A percentile compares a stretch with the other conserved stretches of the same genome.
phyloP scores from a whole-genome alignment of 2,888 invertebrate species.

The Tolmerus cingulatus region DNA sequence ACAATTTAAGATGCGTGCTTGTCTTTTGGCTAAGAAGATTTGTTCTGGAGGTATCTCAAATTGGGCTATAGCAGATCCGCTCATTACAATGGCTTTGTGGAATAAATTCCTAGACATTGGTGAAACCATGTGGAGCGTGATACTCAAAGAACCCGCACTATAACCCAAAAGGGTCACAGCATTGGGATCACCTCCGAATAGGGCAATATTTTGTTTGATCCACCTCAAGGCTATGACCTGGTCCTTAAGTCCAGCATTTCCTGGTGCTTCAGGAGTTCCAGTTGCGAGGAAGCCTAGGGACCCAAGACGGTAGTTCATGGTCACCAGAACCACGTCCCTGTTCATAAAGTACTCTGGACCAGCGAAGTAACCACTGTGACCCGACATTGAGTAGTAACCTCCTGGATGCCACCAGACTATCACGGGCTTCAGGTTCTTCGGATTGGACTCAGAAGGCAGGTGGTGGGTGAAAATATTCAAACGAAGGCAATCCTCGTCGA shows the following conservation, averaged over 20 bases:
- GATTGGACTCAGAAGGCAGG: slow-evolving; percentile 54
- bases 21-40: slow-evolving; percentile 68
- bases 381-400: slow-evolving; percentile 70
- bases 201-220: slow-evolving; percentile 71
- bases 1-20: slow-evolving; percentile 70
- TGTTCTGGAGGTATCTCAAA: slow-evolving; percentile 67
- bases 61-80: slow-evolving; percentile 69
- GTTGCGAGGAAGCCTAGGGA: slow-evolving; percentile 70
- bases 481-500: slow-evolving; percentile 69
- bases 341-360: slow-evolving; percentile 72
- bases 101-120: slow-evolving; percentile 75
- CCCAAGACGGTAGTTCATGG: slow-evolving; percentile 71
- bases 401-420: slow-evolving; percentile 75
- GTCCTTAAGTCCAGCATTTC: slow-evolving; percentile 76
- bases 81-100: slow-evolving; percentile 75
- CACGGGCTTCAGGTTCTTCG: slow-evolving; percentile 66
- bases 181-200: slow-evolving; percentile 74
- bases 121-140: slow-evolving; percentile 69
- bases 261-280: slow-evolving; percentile 72
- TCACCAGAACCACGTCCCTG: slow-evolving; percentile 71
- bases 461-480: slow-evolving; percentile 67
- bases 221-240: slow-evolving; percentile 73
- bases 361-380: slow-evolving; percentile 66
- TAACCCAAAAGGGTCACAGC: slow-evolving; percentile 73
- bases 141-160: slow-evolving; percentile 64